Base-by-base conservation (phyloP, 2,797 vertebrate species). In the Cynodonichthys magdalenae region DNA sequence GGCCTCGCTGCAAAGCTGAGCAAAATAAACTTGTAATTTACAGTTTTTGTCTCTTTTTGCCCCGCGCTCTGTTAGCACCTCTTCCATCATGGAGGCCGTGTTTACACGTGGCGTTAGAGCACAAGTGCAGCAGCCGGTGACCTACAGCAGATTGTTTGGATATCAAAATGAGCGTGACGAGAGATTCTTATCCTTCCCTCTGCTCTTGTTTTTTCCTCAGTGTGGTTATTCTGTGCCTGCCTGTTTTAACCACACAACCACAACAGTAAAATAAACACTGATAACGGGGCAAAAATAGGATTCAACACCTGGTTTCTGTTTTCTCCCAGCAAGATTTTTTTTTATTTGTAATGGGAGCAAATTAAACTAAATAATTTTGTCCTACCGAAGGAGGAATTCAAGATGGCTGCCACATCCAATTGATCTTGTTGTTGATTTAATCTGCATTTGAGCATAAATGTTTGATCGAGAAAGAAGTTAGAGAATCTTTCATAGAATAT, bases 11-110 rank as follows among this genome's bases (percentile, higher is more conserved):
- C 46, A 62, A 52, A 64, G 31, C 53, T 24, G 15, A 56, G 52
- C 61, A 54, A 66, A 45, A 39, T 39, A 39, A 53, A 28, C 53
- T 47, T 18, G 31, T 52, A 27, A 10, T 46, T 60, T 61, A 51
- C 74, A 39, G 11, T 84, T 46, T 49, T 48, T 69, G 44, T n/a
- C 63, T 58, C 62, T 77, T 65, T 54, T 70, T 76, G 49, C 77
- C 59, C 36, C 4, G 46, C 36, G 48, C 36, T 17, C 68, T 76
- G 75, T 87, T 89, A 78, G 79, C 87, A 89, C 89, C 84, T 82
- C 87, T 71, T 93, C 82, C 81, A 90, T 92, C 92, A 91, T 90
- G 56, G 51, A 0, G 41, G 67, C 49, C 66, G 12, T 92, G 87
- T 92, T 91, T 91, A 90, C 59, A 78, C 71, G 81, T 65, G 64